Evolutionary conservation across 23 tunicate genomes (phyloP).

Genomic region (Ascidia mentula): DNA sequence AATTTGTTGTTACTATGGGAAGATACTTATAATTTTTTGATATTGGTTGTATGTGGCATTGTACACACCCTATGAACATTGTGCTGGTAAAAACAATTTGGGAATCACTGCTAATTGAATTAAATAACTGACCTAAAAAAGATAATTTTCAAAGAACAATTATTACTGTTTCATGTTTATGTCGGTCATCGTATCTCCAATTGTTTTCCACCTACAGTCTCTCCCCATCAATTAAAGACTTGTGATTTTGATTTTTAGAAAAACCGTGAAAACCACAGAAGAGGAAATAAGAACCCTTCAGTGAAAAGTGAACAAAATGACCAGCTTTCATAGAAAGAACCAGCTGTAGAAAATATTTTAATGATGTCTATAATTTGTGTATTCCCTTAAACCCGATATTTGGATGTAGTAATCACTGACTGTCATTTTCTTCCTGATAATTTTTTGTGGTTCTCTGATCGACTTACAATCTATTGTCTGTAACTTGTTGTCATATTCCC

Average conservation of each 20-base stretch:
- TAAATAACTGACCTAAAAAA: too few relatives aligned
- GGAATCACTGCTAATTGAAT: too few relatives aligned
- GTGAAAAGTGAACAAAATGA: background rate
- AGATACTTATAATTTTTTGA: too few relatives aligned
- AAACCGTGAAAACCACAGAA: conserved; percentile 1
- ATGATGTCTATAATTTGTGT: conserved; percentile 9
- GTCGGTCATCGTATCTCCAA: too few relatives aligned
- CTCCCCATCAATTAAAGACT: too few relatives aligned
- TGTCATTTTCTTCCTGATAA: background rate
- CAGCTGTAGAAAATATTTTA: background rate
- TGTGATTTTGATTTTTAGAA: background rate
- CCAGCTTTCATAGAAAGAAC: background rate
- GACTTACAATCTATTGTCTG: background rate
- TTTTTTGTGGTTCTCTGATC: background rate
- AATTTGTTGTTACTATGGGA: too few relatives aligned
- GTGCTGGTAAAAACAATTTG: too few relatives aligned
- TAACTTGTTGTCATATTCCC: background rate
- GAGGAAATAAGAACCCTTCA: conserved; percentile 6
- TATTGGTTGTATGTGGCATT: too few relatives aligned
- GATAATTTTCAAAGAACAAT: too few relatives aligned
- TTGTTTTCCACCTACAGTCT: too few relatives aligned
- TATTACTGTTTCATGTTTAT: too few relatives aligned
- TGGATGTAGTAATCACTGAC: conserved; percentile 10
- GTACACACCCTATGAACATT: too few relatives aligned
- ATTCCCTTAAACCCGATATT: background rate